Evolutionary conservation across 2,888 invertebrate species (phyloP).

Genomic region (Rhingia campestris): DNA sequence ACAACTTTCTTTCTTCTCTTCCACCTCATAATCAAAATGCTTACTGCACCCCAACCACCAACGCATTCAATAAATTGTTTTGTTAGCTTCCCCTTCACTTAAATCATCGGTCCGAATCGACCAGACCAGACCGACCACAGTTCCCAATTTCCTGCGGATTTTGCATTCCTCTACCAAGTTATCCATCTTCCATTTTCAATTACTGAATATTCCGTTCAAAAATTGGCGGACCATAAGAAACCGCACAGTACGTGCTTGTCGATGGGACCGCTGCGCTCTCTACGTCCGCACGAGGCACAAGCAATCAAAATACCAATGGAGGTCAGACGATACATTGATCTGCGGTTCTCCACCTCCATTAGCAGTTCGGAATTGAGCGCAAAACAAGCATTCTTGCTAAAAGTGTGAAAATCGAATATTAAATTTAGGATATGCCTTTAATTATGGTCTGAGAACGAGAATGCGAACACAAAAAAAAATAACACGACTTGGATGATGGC

Average conservation of each 20-base stretch:
- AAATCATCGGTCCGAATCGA: slow-evolving; percentile 15
- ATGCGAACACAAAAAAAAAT: neutral
- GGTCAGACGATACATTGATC: slow-evolving; percentile 53
- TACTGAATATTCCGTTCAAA: slow-evolving; percentile 59
- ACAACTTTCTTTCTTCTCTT: no score
- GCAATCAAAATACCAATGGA: slow-evolving; percentile 52
- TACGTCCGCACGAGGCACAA: slow-evolving; percentile 23
- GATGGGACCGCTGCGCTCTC: slow-evolving; percentile 20
- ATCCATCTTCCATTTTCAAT: slow-evolving; percentile 69
- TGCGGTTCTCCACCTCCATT: neutral
- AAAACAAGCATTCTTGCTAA: slow-evolving; percentile 13
- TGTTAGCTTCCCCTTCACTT: slow-evolving; percentile 27
- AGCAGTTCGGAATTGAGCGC: slow-evolving; percentile 1
- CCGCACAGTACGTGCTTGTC: slow-evolving; percentile 61
- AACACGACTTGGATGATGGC: slow-evolving; percentile 3
- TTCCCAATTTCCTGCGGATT: slow-evolving; percentile 63
- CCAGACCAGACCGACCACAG: slow-evolving; percentile 33
- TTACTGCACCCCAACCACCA: slow-evolving; percentile 5
- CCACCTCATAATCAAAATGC: neutral
- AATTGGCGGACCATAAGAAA: slow-evolving; percentile 55
- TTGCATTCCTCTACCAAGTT: slow-evolving; percentile 59
- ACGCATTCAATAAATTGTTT: slow-evolving; percentile 26
- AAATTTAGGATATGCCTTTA: slow-evolving; percentile 52
- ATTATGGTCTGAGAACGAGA: neutral
- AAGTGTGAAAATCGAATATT: slow-evolving; percentile 71